A percentile compares a stretch with the other conserved stretches of the same genome.
These are phyloP conservation scores for Thereva unica DNA, from an alignment of 2,888 invertebrate species.

Conservation along the genomic window DNA sequence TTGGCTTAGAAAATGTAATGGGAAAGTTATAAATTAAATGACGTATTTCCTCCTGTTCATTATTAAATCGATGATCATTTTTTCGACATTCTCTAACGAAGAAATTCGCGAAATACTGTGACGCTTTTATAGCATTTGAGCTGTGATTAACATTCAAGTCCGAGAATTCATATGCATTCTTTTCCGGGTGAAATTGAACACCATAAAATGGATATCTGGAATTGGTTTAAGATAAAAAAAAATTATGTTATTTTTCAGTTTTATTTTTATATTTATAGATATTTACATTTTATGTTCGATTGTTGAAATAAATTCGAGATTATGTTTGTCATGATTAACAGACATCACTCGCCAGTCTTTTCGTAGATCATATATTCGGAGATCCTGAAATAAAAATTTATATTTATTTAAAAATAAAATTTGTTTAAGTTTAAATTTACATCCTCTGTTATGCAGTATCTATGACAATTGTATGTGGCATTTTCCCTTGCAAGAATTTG, in stretches of 20 bases:
- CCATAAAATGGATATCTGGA: conserved; percentile 80
- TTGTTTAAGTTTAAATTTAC: not conserved
- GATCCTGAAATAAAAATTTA: conserved; percentile 56
- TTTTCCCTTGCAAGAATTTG: conserved; percentile 63
- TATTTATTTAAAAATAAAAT: not conserved
- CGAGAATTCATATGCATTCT: conserved; percentile 75
- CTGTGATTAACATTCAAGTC: conserved; percentile 54
- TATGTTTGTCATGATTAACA: conserved; percentile 69
- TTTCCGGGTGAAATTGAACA: conserved; percentile 60
- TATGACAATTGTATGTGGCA: conserved; percentile 77
- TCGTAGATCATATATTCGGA: conserved; percentile 61
- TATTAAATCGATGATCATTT: conserved; percentile 65
- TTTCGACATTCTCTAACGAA: conserved; percentile 77
- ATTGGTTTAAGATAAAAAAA: conserved; percentile 4
- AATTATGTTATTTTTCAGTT: no score
- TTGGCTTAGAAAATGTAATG: conserved; percentile 66
- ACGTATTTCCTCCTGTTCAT: conserved; percentile 59
- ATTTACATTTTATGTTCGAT: conserved; percentile 69
- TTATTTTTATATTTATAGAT: conserved; percentile 51
- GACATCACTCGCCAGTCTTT: conserved; percentile 74
- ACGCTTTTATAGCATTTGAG: conserved; percentile 63
- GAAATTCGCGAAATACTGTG: conserved; percentile 85
- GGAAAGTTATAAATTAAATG: conserved; percentile 75
- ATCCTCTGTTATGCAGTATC: conserved; percentile 68
- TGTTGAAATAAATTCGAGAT: conserved; percentile 73